Evolutionary conservation across 2,113 vertebrate species (phyloP).

Genomic region (Anthoscopus minutus): DNA sequence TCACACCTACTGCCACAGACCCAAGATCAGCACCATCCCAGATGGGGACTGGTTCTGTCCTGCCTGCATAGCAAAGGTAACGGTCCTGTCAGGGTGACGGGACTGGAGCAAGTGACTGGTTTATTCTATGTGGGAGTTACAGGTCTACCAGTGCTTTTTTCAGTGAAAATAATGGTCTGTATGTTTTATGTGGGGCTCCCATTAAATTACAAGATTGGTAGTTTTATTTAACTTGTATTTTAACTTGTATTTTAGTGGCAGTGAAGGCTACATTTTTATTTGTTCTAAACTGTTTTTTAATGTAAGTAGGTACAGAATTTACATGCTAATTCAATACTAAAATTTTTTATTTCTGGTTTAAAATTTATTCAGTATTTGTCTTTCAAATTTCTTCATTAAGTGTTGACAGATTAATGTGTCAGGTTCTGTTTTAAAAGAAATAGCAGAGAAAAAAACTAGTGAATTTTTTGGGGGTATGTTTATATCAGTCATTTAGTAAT

Average conservation of each 20-base stretch:
- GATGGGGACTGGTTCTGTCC: conserved; percentile 99
- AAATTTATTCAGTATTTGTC: neutral
- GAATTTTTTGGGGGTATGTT: neutral
- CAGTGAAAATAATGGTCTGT: neutral
- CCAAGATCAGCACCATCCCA: conserved; percentile 94
- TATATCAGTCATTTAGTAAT: neutral
- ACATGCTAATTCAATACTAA: neutral
- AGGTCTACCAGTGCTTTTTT: neutral
- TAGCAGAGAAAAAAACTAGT: neutral
- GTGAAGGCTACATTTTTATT: neutral
- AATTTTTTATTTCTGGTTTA: neutral
- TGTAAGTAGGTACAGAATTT: neutral
- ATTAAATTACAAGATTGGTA: neutral
- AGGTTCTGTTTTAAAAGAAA: neutral
- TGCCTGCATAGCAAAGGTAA: conserved; percentile 96
- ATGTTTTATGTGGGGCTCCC: neutral
- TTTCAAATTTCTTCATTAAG: neutral
- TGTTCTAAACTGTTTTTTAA: neutral
- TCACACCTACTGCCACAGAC: conserved; percentile 97
- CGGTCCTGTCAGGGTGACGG: neutral
- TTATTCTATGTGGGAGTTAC: neutral
- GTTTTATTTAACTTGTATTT: neutral
- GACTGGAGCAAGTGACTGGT: neutral
- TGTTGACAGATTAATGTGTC: neutral
- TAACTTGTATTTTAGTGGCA: neutral